Conservation (phyloP, 1,140 invertebrate species). For the Caenorhabditis brenneri region DNA sequence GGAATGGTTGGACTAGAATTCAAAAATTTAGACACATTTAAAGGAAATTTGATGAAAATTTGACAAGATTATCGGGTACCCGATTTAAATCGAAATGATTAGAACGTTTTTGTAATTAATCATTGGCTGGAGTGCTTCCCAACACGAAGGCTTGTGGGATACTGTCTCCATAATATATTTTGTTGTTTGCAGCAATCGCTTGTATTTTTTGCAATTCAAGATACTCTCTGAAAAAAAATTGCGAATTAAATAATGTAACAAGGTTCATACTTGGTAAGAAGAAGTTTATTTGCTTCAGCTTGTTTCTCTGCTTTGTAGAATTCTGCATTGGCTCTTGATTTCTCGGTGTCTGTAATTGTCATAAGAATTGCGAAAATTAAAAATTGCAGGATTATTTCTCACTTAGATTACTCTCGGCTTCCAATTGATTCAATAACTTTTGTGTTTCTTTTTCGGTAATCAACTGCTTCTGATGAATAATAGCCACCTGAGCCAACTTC, state of each 20-base stretch:
- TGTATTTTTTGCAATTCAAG: conserved; percentile 84
- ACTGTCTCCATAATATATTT: conserved; percentile 81
- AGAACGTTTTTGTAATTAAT: conserved; percentile 69
- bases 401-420: conserved; percentile 82
- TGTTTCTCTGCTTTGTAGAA: conserved; percentile 80
- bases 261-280: conserved; percentile 77
- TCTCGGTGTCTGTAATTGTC: conserved; percentile 83
- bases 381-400: conserved; percentile 84
- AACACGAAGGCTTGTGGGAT: conserved; percentile 81
- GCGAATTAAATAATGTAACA: background rate
- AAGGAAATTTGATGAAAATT: background rate
- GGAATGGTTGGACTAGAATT: background rate
- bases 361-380: conserved; percentile 83
- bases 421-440: conserved; percentile 83
- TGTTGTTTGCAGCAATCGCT: conserved; percentile 81
- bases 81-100: background rate
- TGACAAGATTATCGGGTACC: background rate
- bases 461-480: conserved; percentile 86
- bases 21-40: background rate
- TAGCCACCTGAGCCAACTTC: conserved; percentile 83
- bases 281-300: conserved; percentile 80
- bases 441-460: conserved; percentile 89
- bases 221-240: conserved; percentile 74
- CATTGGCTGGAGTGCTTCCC: background rate
- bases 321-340: conserved; percentile 81